Conservation (phyloP, 2,888 invertebrate genomes). For the Dyspetes luteomarginatus region DNA sequence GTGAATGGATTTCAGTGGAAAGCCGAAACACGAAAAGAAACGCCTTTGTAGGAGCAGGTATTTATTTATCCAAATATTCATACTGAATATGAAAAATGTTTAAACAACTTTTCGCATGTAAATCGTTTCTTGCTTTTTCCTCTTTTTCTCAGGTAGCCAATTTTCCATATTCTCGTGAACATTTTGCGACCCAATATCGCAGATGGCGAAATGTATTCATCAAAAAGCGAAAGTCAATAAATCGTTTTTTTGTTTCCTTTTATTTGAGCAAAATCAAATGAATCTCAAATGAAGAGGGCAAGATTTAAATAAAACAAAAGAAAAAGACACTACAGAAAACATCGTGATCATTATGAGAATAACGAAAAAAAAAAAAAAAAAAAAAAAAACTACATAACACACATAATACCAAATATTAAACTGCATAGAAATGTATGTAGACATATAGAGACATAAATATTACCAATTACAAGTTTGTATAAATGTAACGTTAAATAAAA, state of each 20-base stretch:
- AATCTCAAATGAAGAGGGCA: conserved; percentile 79
- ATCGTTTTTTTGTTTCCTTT: conserved; percentile 79
- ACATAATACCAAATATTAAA: conserved; percentile 82
- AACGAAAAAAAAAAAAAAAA: conserved; percentile 61
- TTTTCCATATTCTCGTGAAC: conserved; percentile 68
- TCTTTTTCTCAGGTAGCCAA: conserved; percentile 67
- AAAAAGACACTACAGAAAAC: conserved; percentile 44
- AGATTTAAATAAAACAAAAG: conserved; percentile 57
- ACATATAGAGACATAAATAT: conserved; percentile 74
- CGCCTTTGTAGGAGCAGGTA: conserved; percentile 86
- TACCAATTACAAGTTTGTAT: conserved; percentile 80
- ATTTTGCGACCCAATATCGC: conserved; percentile 69
- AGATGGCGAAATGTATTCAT: conserved; percentile 78
- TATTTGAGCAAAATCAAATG: conserved; percentile 83
- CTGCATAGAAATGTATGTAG: conserved; percentile 79
- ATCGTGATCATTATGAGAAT: conserved; percentile 60
- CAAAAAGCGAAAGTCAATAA: conserved; percentile 82
- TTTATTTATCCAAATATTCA: conserved; percentile 30
- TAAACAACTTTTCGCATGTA: conserved; percentile 20
- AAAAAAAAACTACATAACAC: conserved; percentile 68
- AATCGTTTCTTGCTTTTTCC: too few species aligned
- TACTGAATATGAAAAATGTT: conserved; percentile 1
- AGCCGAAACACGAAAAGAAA: conserved; percentile 88
- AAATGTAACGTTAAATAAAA: conserved; percentile 81
- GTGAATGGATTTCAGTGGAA: conserved; percentile 92